Percentiles rank a stretch among this genome's conserved stretches.
These are phyloP conservation scores for Melanerpes formicivorus DNA, from an alignment of 2,113 vertebrate genomes.

Conservation along the genomic window DNA sequence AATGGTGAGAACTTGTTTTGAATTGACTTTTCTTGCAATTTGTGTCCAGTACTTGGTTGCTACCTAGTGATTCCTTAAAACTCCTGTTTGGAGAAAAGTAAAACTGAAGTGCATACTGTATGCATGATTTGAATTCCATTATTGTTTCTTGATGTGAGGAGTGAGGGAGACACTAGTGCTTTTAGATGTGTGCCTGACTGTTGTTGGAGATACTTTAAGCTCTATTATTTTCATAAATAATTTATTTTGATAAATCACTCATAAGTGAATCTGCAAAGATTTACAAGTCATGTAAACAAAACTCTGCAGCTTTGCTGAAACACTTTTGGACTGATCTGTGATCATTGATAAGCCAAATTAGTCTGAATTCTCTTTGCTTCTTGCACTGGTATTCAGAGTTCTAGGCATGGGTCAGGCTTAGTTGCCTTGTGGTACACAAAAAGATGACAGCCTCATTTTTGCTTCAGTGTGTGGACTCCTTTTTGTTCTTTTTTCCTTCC, in stretches of 20 bases:
- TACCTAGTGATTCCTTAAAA: not conserved
- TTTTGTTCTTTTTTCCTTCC: not conserved
- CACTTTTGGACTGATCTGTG: not conserved
- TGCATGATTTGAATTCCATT: not conserved
- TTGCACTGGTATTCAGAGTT: not conserved
- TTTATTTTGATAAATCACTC: not conserved
- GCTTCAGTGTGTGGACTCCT: not conserved
- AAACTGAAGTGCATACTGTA: not conserved
- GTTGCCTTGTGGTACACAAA: accelerated
- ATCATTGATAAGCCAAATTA: not conserved
- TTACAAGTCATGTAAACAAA: not conserved
- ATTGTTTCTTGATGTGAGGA: not conserved
- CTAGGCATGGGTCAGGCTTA: not conserved
- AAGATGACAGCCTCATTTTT: not conserved
- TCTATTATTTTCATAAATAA: not conserved
- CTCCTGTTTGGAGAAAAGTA: not conserved
- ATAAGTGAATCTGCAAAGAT: not conserved
- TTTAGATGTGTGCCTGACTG: not conserved
- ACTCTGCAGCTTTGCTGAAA: not conserved
- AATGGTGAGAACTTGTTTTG: not conserved
- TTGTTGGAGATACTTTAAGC: not conserved
- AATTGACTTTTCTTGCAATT: not conserved
- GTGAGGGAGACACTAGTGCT: not conserved
- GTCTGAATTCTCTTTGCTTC: not conserved
- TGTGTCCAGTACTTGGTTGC: not conserved